phyloP scores from a whole-genome alignment of 2,888 invertebrate species.

The Shargacucullia verbasci region DNA sequence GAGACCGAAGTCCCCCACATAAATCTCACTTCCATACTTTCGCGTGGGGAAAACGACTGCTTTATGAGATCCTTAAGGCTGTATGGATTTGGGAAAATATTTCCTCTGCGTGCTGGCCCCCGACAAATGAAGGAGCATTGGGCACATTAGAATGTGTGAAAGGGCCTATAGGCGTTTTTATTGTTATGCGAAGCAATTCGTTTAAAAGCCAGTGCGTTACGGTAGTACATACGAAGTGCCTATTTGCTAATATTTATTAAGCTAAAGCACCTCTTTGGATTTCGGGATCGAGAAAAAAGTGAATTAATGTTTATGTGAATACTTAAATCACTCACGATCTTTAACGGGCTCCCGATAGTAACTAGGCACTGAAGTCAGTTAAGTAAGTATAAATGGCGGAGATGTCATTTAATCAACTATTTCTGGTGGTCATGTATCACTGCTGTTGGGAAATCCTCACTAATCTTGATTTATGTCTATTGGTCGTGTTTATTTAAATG shows the following conservation, averaged over 20 bases:
- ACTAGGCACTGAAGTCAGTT: conserved; percentile 43
- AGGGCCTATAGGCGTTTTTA: conserved; percentile 86
- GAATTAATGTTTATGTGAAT: conserved; percentile 68
- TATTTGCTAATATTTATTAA: conserved; percentile 86
- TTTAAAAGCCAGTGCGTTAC: conserved; percentile 87
- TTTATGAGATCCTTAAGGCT: conserved; percentile 90
- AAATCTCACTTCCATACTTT: conserved; percentile 89
- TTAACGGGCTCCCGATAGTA: conserved; percentile 40
- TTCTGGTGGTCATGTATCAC: conserved; percentile 62
- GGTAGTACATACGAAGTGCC: conserved; percentile 84
- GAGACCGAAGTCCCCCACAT: conserved; percentile 86
- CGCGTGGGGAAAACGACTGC: conserved; percentile 88
- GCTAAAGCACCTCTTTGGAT: conserved; percentile 68
- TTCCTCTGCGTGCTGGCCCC: conserved; percentile 87
- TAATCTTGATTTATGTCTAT: conserved; percentile 70
- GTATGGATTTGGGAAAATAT: conserved; percentile 90
- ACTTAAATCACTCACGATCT: conserved; percentile 55
- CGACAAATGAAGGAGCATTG: conserved; percentile 88
- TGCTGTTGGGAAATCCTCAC: conserved; percentile 67
- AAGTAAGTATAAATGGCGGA: conserved; percentile 51
- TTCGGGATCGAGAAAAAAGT: conserved; percentile 71
- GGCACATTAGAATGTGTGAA: conserved; percentile 88
- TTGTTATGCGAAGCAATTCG: conserved; percentile 88
- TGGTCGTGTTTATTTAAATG: conserved; percentile 61
- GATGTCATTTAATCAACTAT: conserved; percentile 63